Conservation (phyloP, 2,113 vertebrate genomes). For the Strix uralensis region DNA sequence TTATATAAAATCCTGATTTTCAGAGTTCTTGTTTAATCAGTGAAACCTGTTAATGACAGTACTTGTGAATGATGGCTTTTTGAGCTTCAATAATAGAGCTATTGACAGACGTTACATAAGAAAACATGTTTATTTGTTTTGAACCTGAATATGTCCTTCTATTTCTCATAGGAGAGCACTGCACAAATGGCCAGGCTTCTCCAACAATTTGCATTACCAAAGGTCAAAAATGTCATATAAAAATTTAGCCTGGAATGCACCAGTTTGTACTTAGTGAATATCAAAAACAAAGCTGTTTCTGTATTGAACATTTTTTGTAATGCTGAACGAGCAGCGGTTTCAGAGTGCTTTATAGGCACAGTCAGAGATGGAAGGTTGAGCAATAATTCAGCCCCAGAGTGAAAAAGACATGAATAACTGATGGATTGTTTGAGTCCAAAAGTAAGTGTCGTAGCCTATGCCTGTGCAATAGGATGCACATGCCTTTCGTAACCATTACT, state of each 20-base stretch:
- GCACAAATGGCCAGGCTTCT: neutral
- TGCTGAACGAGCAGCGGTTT: neutral
- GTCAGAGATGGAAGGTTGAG: neutral
- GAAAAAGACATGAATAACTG: neutral
- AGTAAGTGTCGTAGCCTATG: neutral
- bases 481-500: neutral
- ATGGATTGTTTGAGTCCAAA: neutral
- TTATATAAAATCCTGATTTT: neutral
- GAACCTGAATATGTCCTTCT: neutral
- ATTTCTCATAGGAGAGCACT: neutral
- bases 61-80: neutral
- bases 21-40: neutral
- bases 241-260: neutral
- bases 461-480: neutral
- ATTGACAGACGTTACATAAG: rapidly evolving
- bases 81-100: neutral
- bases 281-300: neutral
- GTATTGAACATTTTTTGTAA: neutral
- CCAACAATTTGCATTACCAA: neutral
- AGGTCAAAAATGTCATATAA: neutral
- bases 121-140: neutral
- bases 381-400: neutral
- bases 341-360: neutral
- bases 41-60: neutral
- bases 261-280: neutral